Base-by-base conservation (phyloP, 37 sponge, comb jelly and placozoan genomes). In the Halisarca cf. caerulea region DNA sequence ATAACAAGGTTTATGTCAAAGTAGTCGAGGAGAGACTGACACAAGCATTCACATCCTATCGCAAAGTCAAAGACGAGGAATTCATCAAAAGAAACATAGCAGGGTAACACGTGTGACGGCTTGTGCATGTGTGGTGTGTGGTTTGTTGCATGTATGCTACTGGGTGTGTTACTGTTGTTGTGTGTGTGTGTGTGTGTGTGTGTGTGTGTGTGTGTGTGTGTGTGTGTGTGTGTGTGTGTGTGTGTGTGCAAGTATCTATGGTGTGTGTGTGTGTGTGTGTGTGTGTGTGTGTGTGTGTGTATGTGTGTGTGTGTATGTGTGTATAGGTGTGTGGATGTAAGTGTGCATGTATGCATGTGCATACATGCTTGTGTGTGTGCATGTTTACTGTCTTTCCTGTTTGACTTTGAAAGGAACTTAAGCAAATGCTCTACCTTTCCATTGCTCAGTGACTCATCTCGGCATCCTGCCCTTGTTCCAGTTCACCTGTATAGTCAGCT, bases 401-500 rank as follows among this genome's bases (percentile, higher is more conserved):
- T 54, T 54, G 57, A n/a, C n/a, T n/a, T n/a, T n/a, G n/a, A n/a
- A n/a, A n/a, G n/a, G n/a, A n/a, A n/a, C n/a, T n/a, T n/a, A n/a
- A n/a, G n/a, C n/a, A n/a, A n/a, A n/a, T n/a, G n/a, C n/a, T n/a
- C n/a, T 61, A 15, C 6, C 20, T 23, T 27, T 15, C 15, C 64
- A 61, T 61, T 61, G 30, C 8, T 2, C 25, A 74, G 42, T 40
- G 36, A 74, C 41, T 42, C 45, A 1, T 21, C 36, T 7, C 11
- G 80, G 21, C 69, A 73, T 2, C 73, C 94, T 36, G 89, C 86
- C 3, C 93, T 91, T 83, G 92, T 93, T 0, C 96, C 96, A 24
- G 85, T 96, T 42, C 96, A 96, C 59, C 82, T 96, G 34, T 96
- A 88, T 40, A 94, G 94, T 0, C 94, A 96, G 73, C 66, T 96